Evolutionary conservation across 2,113 vertebrate genomes (phyloP).

Genomic region (Tupaia tana): DNA sequence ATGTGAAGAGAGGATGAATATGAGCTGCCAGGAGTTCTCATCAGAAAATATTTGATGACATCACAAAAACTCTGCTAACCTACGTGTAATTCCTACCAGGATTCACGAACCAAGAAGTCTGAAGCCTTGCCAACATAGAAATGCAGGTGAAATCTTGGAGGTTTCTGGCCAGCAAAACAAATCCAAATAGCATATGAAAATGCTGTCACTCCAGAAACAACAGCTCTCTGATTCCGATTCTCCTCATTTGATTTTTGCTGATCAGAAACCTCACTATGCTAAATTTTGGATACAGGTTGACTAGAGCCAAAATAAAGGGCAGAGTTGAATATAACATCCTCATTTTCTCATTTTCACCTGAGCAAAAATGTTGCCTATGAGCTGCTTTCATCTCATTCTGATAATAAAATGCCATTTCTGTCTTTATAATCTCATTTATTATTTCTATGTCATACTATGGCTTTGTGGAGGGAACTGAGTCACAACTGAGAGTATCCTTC

Average conservation of each 20-base stretch:
- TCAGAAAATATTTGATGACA: not conserved
- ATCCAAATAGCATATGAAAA: not conserved
- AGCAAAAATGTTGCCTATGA: not conserved
- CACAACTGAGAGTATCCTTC: not conserved
- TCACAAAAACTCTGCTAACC: constrained; percentile 14
- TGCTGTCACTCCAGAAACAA: not conserved
- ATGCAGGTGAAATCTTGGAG: not conserved
- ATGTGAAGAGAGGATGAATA: constrained; percentile 20
- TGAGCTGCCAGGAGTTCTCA: constrained; percentile 5
- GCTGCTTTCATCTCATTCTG: not conserved
- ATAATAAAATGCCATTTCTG: not conserved
- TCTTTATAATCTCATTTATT: constrained; percentile 5
- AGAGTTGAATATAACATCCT: not conserved
- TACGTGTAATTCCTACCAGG: constrained; percentile 57
- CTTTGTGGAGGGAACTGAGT: not conserved
- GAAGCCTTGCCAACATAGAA: not conserved
- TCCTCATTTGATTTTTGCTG: not conserved
- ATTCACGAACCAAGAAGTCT: not conserved
- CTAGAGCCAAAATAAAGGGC: not conserved
- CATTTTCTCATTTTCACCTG: constrained; percentile 21
- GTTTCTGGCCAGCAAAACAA: not conserved
- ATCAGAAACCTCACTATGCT: constrained; percentile 12
- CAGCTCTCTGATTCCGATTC: not conserved
- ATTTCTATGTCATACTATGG: not conserved
- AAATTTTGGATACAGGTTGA: not conserved